Base-by-base conservation (phyloP, 2,888 invertebrate species). In the Microplitis manilae region DNA sequence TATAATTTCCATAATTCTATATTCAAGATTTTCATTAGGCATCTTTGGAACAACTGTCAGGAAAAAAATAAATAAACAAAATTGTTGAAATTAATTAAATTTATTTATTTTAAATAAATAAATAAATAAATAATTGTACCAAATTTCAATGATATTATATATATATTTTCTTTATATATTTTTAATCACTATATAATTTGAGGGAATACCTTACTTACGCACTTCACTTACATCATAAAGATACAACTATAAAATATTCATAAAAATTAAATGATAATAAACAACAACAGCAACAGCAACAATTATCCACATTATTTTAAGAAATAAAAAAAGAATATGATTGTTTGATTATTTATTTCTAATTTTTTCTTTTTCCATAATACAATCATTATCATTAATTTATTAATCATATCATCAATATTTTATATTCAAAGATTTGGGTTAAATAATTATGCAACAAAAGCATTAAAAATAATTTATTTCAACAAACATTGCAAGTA, bases 1-100 rank as follows among this genome's bases (percentile, higher is more conserved):
- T 99, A 99, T 75, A 98, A 93, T 89, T 98, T 96, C 99, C 99
- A 99, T 81, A 99, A 92, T 90, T 99, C 99, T 82, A 99, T 99
- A 91, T 99, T 98, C 79, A 99, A 93, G 83, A 99, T 98, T 93
- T 98, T 98, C 92, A 98, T 97, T 77, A 99, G 93, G 90, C 98
- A 99, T 83, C 98, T 93, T 92, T 98, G 97, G 92, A 99, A 99
- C 83, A 99, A 93, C 96, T 98, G 91, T 90, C 83, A 85, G 88
- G 88, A 88, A 90, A 90, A 86, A 86, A 79, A 84, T 82, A 77
- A 79, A 70, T 82, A 80, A 73, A 78, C 73, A 80, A 71, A 67
- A 76, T 82, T 78, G 79, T 41, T 79, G 62, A 77, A 73, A 70
- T 77, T 76, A 41, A 68, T 59, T 8, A 50, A 70, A 80, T 73